These are phyloP conservation scores for Torymus aiolomorphi DNA, from an alignment of 2,888 invertebrate genomes.

Conservation along the genomic window DNA sequence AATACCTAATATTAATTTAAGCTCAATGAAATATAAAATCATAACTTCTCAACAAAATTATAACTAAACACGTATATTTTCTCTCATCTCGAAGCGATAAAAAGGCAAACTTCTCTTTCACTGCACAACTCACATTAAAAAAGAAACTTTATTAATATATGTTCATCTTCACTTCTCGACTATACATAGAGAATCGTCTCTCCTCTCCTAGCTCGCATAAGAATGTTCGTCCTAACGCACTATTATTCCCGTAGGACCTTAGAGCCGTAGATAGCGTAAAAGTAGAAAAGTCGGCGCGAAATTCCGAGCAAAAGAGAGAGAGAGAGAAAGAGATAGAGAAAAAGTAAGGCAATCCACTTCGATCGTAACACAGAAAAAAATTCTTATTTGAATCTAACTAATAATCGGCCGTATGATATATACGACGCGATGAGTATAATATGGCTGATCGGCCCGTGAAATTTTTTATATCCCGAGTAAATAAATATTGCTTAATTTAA, in stretches of 20 bases:
- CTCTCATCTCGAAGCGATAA: too few species aligned
- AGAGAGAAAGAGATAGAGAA: background rate
- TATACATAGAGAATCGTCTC: background rate
- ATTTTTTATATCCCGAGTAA: too few species aligned
- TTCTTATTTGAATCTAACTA: constrained; percentile 41
- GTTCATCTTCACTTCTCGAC: background rate
- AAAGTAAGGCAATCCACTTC: constrained; percentile 38
- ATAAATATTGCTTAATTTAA: too few species aligned
- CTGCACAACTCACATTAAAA: background rate
- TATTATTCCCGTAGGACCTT: constrained; percentile 50
- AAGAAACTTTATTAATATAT: too few species aligned
- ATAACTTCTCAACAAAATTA: too few species aligned
- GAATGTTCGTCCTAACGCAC: constrained; percentile 36
- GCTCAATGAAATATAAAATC: too few species aligned
- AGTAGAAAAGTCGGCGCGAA: constrained; percentile 43
- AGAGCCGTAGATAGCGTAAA: constrained; percentile 44
- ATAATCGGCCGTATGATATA: background rate
- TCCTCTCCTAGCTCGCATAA: constrained; percentile 23
- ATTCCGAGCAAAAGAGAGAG: constrained; percentile 27
- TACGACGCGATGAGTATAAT: too few species aligned
- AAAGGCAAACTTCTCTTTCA: background rate
- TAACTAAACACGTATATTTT: too few species aligned
- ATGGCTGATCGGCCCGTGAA: too few species aligned
- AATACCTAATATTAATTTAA: too few species aligned
- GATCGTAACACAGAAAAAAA: constrained; percentile 44